Evolutionary conservation across 2,888 invertebrate species (phyloP), one percentile per base, ranked within the genome.

Genomic region (Coremacera marginata): DNA sequence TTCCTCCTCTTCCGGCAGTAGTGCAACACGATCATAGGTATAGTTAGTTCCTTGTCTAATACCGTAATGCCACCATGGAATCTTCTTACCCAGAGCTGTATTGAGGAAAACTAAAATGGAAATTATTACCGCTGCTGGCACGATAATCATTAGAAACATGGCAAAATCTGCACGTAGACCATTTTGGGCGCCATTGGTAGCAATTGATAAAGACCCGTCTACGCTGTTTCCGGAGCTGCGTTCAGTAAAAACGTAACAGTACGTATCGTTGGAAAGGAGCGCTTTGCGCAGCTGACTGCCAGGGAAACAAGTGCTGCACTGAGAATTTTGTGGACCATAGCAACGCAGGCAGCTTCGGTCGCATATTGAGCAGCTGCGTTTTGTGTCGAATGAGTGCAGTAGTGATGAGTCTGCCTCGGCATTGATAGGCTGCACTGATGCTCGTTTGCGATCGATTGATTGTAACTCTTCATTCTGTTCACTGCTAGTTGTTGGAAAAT

Each of bases 311-410:
- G 84, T 84, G 75, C 84, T 85, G 77, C 89, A 89, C 77, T 89
- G 86, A n/a, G 85, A 83, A 27, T 83, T 80, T 25, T 84, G 82
- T 0, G 88, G 86, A 3, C 89, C 89, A 37, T 82, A 84, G 80
- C 89, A 89, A 44, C 83, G 82, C n/a, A 86, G 80, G 8, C 89
- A 89, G 25, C 85, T 85, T 16, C 81, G 80, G 76, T 89, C 88
- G 77, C 89, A 89, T 5, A 76, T 75, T 22, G 79, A 81, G 71
- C 89, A 89, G 27, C 78, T 75, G 16, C 81, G 77, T 49, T 44
- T n/a, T 27, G 37, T 62, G 27, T 71, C 22, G 31, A 57, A 16
- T 19, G 25, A n/a, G 22, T 71, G 51, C 77, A 76, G 2, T 73
- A n/a, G 71, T 75, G 31, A n/a, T 19, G n/a, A n/a, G 67, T 76